Conservation (phyloP, 2,888 invertebrate species). For the Ischnura elegans region DNA sequence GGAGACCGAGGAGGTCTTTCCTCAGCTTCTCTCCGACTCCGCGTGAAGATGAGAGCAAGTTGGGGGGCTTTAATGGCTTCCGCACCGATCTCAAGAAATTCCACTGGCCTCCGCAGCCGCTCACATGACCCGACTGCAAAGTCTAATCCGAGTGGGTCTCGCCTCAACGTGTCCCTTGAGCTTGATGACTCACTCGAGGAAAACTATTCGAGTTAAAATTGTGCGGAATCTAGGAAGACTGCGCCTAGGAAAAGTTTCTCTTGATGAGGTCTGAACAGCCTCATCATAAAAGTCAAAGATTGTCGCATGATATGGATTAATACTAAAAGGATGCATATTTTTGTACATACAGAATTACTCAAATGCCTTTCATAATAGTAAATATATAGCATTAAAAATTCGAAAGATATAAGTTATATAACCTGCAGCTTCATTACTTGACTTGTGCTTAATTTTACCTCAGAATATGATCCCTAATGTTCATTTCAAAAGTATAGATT, state of each 20-base stretch:
- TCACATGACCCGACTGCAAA: not conserved
- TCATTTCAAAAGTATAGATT: no score
- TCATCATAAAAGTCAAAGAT: no score
- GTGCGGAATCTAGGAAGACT: not conserved
- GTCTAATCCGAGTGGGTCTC: not conserved
- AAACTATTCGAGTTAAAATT: not conserved
- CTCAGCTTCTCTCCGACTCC: not conserved
- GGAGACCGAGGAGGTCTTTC: not conserved
- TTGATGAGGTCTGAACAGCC: not conserved
- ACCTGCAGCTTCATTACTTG: no score
- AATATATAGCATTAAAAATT: no score
- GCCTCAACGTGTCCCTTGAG: not conserved
- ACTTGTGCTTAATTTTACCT: no score
- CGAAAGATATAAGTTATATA: no score
- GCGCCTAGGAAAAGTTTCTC: no score
- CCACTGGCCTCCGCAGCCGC: not conserved
- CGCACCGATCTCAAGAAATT: not conserved
- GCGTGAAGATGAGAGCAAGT: not conserved
- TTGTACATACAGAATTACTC: no score
- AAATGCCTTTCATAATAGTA: no score
- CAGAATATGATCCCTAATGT: no score
- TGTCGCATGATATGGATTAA: no score
- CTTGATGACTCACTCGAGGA: constrained; percentile 3
- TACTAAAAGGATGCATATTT: no score
- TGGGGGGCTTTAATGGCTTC: not conserved